Base-by-base conservation (phyloP, 2,888 invertebrate species). In the Branchellion lobata region DNA sequence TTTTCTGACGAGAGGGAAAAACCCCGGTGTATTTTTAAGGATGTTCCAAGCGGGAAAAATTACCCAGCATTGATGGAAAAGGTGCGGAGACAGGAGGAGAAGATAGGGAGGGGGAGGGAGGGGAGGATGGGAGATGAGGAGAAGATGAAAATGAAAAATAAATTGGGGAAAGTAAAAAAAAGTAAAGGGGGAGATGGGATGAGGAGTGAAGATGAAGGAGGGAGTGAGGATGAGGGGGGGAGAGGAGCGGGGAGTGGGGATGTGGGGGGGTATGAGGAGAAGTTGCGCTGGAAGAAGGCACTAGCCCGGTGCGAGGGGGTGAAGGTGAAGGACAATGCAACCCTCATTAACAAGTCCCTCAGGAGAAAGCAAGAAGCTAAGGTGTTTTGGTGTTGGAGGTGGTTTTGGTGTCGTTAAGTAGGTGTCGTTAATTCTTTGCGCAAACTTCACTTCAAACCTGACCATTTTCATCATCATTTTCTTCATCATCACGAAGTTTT, bases 1-100 rank as follows among this genome's bases (percentile, higher is more conserved):
- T 73, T 73, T 24, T 8, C 8, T 5, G 36, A 34, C 24, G 73
- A 73, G 24, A 5, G 27, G 3, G 34, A 3, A n/a, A 73, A 73
- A 27, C 33, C 33, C 3, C 29, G 40, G 2, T 5, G 21, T 29
- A 40, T 2, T 36, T 73, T 73, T 27, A 73, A 73, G 24, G 47
- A 73, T 24, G 47, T 73, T 73, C 73, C 73, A 11, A 73, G 33
- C 27, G 73, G 73, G 5, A 73, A 73, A 27, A 34, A 73, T 40
- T 73, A 40, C 29, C 27, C 29, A 3, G 27, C 27, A 11, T 18
- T 73, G 18, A 3, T 73, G 29, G 40, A 5, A 2, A 73, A 73
- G 73, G 8, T 73, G 27, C 11, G 18, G 47, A 73, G 36, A 34
- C 73, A 73, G 24, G 24, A 34, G 31, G 40, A 73, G 34, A 73